Base-by-base conservation (phyloP, 2,888 invertebrate genomes). In the Steromphala cineraria region DNA sequence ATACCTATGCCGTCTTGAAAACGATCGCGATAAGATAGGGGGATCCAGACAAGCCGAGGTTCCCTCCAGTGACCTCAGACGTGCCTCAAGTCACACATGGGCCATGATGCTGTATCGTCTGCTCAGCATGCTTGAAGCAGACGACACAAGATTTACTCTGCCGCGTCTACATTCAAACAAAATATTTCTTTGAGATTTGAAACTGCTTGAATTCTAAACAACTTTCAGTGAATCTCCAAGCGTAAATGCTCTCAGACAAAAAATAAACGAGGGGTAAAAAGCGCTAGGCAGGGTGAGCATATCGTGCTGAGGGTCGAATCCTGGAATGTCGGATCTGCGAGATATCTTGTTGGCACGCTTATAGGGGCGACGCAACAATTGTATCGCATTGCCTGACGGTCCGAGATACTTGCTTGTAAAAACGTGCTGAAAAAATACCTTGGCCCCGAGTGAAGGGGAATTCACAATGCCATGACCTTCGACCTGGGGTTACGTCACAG, bases 1-100 rank as follows among this genome's bases (percentile, higher is more conserved):
- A 52, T 52, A 52, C 52, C 52, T 75, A 19, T 75, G 53, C 75
- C 24, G 52, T 52, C 40, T 46, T 52, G 24, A 52, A 75, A 75
- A 75, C 75, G 75, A 75, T 52, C 24, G 75, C 40, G 75, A 75
- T 75, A 75, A 75, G 75, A 40, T 75, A 52, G 24, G 52, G 19
- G 46, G 28, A 24, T 46, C 46, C 24, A 40, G 75, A 75, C 46
- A 52, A 75, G 46, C 52, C 28, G 17, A 52, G 52, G 75, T 40
- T 75, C 53, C n/a, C 75, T 52, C 28, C 75, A 8, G 15, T 75
- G 75, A 75, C 75, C 75, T 52, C 21, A 52, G 19, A 75, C 75
- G 75, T 75, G 75, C 75, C n/a, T 46, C n/a, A 52, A 46, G 52
- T 40, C 75, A 75, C 75, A 52, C 40, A 52, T 52, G 24, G 75